A percentile compares a stretch with the other conserved stretches of the same genome.
Conservation (phyloP, 35 echinoderm and acorn worm species). For the Anneissia japonica region DNA sequence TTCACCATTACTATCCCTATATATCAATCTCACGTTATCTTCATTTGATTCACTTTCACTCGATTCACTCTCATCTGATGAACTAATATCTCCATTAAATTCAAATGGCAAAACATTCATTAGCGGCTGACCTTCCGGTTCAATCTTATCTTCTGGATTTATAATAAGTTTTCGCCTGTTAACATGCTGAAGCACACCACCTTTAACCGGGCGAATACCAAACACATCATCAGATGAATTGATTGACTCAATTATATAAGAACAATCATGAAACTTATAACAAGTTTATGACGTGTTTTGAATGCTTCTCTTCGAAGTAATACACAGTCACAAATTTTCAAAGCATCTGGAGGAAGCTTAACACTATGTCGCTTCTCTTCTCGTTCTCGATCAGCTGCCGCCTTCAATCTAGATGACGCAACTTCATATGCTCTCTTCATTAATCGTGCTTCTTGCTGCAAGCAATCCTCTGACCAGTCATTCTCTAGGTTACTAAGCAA, state of each 20-base stretch:
- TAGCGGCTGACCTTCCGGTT: neutral
- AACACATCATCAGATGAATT: neutral
- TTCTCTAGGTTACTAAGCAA: constrained; percentile 17
- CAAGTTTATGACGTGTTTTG: constrained; percentile 15
- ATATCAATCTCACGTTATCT: no score
- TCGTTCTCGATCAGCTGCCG: neutral
- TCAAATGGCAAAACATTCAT: neutral
- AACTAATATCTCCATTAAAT: neutral
- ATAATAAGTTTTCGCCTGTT: neutral
- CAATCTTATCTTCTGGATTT: neutral
- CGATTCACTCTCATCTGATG: neutral
- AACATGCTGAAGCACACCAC: neutral
- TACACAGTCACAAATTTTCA: neutral
- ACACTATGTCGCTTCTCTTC: constrained; percentile 9
- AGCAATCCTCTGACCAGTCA: constrained; percentile 31
- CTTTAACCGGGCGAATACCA: neutral
- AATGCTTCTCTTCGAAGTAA: constrained; percentile 18
- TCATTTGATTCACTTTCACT: no score
- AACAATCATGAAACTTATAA: neutral
- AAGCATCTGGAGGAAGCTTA: neutral
- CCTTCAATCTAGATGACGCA: neutral
- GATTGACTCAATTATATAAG: neutral
- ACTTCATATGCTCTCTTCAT: constrained; percentile 4
- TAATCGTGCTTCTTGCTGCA: neutral
- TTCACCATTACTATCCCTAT: no score